Percentiles rank a stretch among this genome's conserved stretches.
These are phyloP conservation scores for Serranus cabrilla DNA, from an alignment of 2,797 vertebrate genomes.

Conservation along the genomic window DNA sequence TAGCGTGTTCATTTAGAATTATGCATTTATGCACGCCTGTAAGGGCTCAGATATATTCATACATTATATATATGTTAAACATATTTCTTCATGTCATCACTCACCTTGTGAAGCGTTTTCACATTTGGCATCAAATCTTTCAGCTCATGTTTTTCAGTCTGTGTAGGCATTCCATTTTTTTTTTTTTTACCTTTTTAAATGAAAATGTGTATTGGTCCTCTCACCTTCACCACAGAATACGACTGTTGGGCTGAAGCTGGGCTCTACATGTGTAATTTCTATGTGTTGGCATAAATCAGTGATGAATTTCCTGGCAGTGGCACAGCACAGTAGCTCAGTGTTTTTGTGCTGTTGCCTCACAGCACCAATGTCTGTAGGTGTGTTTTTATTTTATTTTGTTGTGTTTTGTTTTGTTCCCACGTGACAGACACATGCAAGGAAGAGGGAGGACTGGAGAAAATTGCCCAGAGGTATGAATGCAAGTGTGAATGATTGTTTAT, in stretches of 20 bases:
- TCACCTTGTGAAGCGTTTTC: conserved; percentile 25
- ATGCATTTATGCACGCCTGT: conserved; percentile 40
- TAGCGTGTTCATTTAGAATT: conserved; percentile 41
- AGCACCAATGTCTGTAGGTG: not conserved
- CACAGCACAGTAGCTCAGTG: not conserved
- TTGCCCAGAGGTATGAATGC: conserved; percentile 18
- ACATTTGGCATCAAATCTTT: conserved; percentile 20
- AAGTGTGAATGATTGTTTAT: conserved; percentile 34
- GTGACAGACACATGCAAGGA: conserved; percentile 17
- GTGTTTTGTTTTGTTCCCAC: conserved; percentile 6
- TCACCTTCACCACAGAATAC: conserved; percentile 14
- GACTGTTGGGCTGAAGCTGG: conserved; percentile 8
- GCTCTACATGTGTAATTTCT: conserved; percentile 31
- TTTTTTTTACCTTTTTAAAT: conserved; percentile 10
- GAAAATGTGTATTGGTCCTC: conserved; percentile 19
- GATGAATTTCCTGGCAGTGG: conserved; percentile 28
- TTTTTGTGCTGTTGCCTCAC: conserved; percentile 14
- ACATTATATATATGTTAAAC: conserved; percentile 37
- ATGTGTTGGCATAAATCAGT: conserved; percentile 23
- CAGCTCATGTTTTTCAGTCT: not conserved
- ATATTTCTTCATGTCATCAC: conserved; percentile 21
- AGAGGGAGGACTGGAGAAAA: not conserved
- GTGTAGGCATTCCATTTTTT: not conserved
- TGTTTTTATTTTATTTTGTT: conserved; percentile 12
- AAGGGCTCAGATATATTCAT: conserved; percentile 41